These are phyloP conservation scores for Pomacea canaliculata DNA, from an alignment of 2,888 invertebrate species.

Conservation along the genomic window DNA sequence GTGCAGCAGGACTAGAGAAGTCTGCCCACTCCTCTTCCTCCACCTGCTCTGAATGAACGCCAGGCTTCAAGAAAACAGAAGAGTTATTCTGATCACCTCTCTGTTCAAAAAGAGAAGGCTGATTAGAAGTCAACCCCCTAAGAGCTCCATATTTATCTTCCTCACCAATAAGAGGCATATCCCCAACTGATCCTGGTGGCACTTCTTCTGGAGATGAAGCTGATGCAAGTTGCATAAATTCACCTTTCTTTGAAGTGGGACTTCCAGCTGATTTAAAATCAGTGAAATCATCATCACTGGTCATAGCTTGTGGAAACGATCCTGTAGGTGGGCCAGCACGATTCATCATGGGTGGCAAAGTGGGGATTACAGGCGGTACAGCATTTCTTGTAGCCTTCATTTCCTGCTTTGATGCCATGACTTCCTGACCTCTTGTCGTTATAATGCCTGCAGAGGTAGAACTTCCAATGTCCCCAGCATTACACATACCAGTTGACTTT, in stretches of 20 bases:
- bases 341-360: not conserved
- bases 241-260: not conserved
- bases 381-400: too few relatives aligned
- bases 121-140: constrained; percentile 39
- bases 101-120: constrained; percentile 25
- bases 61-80: not conserved
- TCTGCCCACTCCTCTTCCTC: constrained; percentile 26
- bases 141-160: constrained; percentile 62
- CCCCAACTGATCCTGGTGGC: constrained; percentile 9
- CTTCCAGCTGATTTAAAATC: constrained; percentile 57
- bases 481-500: not conserved
- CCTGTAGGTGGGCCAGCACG: constrained; percentile 1
- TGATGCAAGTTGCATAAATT: not conserved
- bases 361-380: not conserved
- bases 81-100: constrained; percentile 25
- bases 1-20: constrained; percentile 15
- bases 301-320: constrained; percentile 18
- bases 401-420: too few relatives aligned
- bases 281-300: constrained; percentile 49
- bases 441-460: not conserved
- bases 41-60: not conserved
- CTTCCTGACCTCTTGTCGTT: not conserved
- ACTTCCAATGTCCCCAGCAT: not conserved
- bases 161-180: constrained; percentile 50
- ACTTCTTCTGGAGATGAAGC: not conserved